Conservation (phyloP, 2,113 vertebrate genomes). For the Rhipidura dahli region DNA sequence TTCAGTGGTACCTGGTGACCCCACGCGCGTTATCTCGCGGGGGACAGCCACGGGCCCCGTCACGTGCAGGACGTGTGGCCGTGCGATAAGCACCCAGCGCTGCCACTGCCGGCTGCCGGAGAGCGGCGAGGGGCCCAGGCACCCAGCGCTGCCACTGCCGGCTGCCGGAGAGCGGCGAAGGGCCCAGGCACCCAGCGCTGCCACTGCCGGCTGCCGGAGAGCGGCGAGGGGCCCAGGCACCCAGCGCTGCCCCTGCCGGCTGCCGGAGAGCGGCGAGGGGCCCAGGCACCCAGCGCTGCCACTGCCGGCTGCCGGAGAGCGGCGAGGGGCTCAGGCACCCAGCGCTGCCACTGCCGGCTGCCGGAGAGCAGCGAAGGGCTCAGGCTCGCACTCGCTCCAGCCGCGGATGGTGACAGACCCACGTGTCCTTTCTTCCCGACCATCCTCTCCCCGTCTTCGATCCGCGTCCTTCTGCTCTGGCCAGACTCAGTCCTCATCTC, state of each 20-base stretch:
- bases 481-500: neutral
- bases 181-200: neutral
- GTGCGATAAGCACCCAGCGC: neutral
- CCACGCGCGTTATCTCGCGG: fast-evolving
- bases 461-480: neutral
- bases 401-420: neutral
- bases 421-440: no score
- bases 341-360: neutral
- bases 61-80: neutral
- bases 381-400: neutral
- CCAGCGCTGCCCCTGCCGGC: neutral
- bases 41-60: neutral
- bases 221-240: neutral
- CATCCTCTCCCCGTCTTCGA: neutral
- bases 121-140: neutral
- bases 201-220: neutral
- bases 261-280: neutral
- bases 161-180: neutral
- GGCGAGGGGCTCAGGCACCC: fast-evolving
- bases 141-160: neutral
- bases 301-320: neutral
- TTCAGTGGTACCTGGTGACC: neutral
- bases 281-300: neutral
- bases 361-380: neutral
- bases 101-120: neutral